Base-by-base conservation (phyloP, 2,888 invertebrate species). In the Epinotia brunnichana region DNA sequence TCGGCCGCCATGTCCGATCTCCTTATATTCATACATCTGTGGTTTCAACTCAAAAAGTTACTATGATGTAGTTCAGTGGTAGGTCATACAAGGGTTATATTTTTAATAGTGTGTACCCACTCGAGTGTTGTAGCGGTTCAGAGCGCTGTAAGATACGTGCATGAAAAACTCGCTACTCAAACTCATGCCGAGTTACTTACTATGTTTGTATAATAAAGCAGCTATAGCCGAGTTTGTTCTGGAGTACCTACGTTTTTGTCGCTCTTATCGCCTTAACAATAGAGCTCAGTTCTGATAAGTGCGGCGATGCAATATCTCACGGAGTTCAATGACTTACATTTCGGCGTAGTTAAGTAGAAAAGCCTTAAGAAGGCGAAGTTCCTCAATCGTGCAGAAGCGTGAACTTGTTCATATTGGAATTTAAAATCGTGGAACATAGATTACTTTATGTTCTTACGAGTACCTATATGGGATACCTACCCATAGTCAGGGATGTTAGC, bases 321-420 rank as follows among this genome's bases (percentile, higher is more conserved):
- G 29, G 35, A 59, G 59, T 59, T 59, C 59, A 59, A 39, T 35
- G 59, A 59, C 59, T 59, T 59, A 39, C 59, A 59, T 59, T 35
- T 59, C 35, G 59, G 59, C 35, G 59, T 59, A 35, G 59, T 59
- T 59, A 39, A 59, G 35, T 59, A 17, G 35, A 35, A 59, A 59
- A 35, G 59, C 29, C 17, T 35, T 35, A n/a, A 17, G 35, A 59
- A 59, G n/a, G 13, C n/a, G 11, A 59, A 39, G 59, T 59, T 59
- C 35, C 35, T 39, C 39, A 59, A 59, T 35, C 11, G 39, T 11
- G 39, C 17, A 59, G 59, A 17, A 39, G 29, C n/a, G 29, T 29
- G 35, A 59, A 59, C 35, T 59, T 59, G n/a, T 17, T 29, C 17
- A 35, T 15, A 59, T 35, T 17, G 59, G 59, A 59, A 59, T 59